Base-by-base conservation (phyloP, 2,888 invertebrate species). In the Parelbella ahira region DNA sequence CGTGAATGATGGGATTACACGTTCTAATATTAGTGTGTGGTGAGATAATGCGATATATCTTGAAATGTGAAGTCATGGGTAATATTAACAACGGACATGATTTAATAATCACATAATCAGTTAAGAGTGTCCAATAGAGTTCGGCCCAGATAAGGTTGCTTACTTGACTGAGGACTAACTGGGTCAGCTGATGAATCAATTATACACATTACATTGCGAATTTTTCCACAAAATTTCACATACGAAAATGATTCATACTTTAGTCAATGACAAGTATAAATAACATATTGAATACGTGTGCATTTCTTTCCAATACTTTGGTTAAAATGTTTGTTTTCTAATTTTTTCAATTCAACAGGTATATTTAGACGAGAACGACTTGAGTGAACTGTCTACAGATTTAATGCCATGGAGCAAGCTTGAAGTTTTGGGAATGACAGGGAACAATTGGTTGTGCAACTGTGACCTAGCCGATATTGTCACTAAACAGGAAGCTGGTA, bases 401-500 rank as follows among this genome's bases (percentile, higher is more conserved):
- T 60, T 90, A 45, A 75, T 90, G 58, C 82, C 88, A 37, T 91
- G 91, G 91, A 69, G 56, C 41, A 74, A 88, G 28, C 57, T 93
- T 39, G 87, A 87, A 10, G 71, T 78, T 3, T 60, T 93, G 29
- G 88, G 90, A 49, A 86, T 92, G 63, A 77, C 83, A 1, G 89
- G 89, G n/a, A 93, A 93, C 75, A 89, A 84, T 37, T 90, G 93
- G 88, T 69, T 88, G 23, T 93, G 93, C 62, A 89, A 90, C 60
- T 93, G 93, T 60, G 86, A 86, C 48, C 63, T 88, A 19, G 76
- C 70, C 8, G 66, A 80, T 41, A 86, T 87, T 50, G 70, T 87
- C 21, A 82, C 72, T 1, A 68, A 61, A 32, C 82, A 84, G 47
- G 68, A 62, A 19, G 87, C 84, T 3, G 77, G 78, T 1, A 54